These are phyloP conservation scores for Drosophila yakuba DNA, from an alignment of 1,140 invertebrate species.

Conservation along the genomic window DNA sequence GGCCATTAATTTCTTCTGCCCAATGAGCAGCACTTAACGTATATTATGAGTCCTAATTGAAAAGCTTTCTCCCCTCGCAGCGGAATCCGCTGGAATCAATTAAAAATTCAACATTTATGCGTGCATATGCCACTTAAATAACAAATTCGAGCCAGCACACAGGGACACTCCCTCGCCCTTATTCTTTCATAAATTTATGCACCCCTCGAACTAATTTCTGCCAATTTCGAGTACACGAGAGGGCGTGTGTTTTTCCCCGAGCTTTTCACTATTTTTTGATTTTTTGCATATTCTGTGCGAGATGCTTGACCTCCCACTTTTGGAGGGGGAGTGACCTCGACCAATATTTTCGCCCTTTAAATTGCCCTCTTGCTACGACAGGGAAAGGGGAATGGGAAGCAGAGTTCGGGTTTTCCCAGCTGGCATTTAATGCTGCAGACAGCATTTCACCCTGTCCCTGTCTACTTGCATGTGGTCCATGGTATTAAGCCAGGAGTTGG, in stretches of 20 bases:
- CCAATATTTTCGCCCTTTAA: conserved; percentile 58
- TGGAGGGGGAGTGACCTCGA: conserved; percentile 32
- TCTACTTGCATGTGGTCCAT: conserved; percentile 3
- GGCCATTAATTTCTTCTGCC: neutral
- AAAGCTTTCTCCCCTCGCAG: conserved; percentile 21
- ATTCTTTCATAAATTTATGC: conserved; percentile 76
- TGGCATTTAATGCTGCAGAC: conserved; percentile 57
- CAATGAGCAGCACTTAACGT: neutral
- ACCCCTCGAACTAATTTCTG: conserved; percentile 73
- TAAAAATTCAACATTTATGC: conserved; percentile 59
- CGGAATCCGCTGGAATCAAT: conserved; percentile 57
- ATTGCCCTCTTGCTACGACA: conserved; percentile 16
- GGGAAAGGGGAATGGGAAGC: neutral
- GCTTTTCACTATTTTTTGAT: conserved; percentile 14
- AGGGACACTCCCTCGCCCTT: conserved; percentile 24
- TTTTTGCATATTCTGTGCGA: conserved; percentile 40
- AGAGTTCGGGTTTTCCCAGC: conserved; percentile 21
- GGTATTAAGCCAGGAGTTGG: conserved; percentile 45
- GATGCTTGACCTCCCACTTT: conserved; percentile 24
- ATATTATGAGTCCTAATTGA: conserved; percentile 35
- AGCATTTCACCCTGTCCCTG: conserved; percentile 13
- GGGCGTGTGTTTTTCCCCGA: conserved; percentile 6
- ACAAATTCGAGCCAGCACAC: conserved; percentile 39
- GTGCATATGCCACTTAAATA: conserved; percentile 59
- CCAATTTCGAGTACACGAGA: conserved; percentile 29